Evolutionary conservation across 1,140 invertebrate species (phyloP).

Genomic region (Archivesica marissinica): DNA sequence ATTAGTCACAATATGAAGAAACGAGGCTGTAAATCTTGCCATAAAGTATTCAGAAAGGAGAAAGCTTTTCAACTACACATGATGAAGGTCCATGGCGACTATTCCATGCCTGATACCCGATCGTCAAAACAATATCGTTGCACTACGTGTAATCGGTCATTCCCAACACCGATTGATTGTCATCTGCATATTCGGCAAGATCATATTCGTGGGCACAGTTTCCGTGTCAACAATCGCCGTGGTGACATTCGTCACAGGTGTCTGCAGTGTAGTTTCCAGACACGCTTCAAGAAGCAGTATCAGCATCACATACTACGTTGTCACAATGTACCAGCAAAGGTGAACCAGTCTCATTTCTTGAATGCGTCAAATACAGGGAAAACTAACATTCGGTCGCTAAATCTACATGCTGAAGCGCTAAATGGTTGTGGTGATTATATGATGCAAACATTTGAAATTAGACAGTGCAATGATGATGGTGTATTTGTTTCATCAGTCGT

Average conservation of each 20-base stretch:
- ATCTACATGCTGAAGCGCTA: conserved; percentile 65
- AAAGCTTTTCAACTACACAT: conserved; percentile 81
- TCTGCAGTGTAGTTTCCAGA: conserved; percentile 83
- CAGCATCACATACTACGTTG: conserved; percentile 72
- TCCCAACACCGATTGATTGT: conserved; percentile 74
- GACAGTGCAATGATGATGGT: conserved; percentile 69
- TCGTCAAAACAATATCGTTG: conserved; percentile 63
- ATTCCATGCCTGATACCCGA: conserved; percentile 33
- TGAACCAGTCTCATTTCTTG: conserved; percentile 39
- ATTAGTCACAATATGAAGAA: conserved; percentile 60
- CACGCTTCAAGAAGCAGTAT: conserved; percentile 74
- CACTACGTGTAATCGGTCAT: conserved; percentile 76
- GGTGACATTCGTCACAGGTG: conserved; percentile 83
- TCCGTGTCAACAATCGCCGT: conserved; percentile 61
- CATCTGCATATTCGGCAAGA: conserved; percentile 68
- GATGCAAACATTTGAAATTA: conserved; percentile 69
- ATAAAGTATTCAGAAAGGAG: conserved; percentile 79
- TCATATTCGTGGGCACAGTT: conserved; percentile 69
- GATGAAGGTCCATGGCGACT: conserved; percentile 61
- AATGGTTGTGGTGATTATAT: conserved; percentile 62
- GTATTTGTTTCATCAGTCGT: conserved; percentile 93
- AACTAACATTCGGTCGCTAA: conserved; percentile 48
- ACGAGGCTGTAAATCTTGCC: conserved; percentile 79
- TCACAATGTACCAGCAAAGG: conserved; percentile 44
- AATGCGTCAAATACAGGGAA: conserved; percentile 63